A percentile compares a stretch with the other conserved stretches of the same genome.
Evolutionary conservation across 2,797 vertebrate genomes (phyloP).

Genomic region (Agapornis canus): DNA sequence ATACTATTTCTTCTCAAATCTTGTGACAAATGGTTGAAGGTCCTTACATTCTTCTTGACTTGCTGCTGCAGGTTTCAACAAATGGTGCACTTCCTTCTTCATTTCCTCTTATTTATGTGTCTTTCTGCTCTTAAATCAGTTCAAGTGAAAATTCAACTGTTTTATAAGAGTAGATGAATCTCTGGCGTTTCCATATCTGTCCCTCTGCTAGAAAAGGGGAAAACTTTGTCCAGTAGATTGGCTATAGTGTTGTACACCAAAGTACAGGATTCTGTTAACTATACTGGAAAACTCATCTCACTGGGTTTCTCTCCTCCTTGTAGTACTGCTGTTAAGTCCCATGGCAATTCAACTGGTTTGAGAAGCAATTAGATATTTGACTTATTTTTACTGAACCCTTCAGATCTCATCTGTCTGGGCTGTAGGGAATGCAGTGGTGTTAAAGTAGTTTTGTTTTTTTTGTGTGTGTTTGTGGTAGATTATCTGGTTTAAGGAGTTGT

Average conservation of each 20-base stretch:
- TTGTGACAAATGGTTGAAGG: not conserved
- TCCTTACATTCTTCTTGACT: not conserved
- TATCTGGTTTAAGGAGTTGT: not conserved
- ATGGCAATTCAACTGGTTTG: not conserved
- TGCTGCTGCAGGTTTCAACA: not conserved
- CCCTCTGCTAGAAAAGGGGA: not conserved
- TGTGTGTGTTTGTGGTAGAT: not conserved
- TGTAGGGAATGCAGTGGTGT: not conserved
- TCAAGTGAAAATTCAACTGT: not conserved
- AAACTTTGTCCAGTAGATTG: not conserved
- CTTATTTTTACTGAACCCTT: not conserved
- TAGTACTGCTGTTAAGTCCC: not conserved
- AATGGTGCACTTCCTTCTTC: not conserved
- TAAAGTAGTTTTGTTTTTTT: not conserved
- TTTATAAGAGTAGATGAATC: not conserved
- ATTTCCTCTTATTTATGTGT: not conserved
- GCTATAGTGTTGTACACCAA: not conserved
- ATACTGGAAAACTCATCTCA: not conserved
- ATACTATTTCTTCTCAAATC: not conserved
- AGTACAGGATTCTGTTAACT: not conserved
- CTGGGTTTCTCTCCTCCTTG: not conserved
- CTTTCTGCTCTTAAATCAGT: constrained; percentile 3
- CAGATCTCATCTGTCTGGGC: not conserved
- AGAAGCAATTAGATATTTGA: not conserved
- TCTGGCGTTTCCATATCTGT: not conserved